These are phyloP conservation scores for Hylaeus volcanicus DNA, from an alignment of 1,140 invertebrate species.

Conservation along the genomic window DNA sequence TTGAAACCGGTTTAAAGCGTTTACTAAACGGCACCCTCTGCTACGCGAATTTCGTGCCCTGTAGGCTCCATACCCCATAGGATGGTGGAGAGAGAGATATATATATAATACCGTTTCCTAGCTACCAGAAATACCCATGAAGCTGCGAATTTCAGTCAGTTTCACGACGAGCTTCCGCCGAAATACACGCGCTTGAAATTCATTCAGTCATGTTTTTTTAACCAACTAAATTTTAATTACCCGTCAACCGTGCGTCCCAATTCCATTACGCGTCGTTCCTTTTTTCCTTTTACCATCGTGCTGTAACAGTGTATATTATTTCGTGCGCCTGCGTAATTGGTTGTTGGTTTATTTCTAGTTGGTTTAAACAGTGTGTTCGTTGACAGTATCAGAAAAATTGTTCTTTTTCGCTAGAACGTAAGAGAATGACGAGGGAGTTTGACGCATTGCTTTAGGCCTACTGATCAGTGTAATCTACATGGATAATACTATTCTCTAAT, in stretches of 20 bases:
- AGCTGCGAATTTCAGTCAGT: conserved; percentile 65
- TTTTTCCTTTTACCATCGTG: too few species aligned
- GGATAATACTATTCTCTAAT: too few species aligned
- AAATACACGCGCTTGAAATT: conserved; percentile 59
- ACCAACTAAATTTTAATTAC: conserved; percentile 16
- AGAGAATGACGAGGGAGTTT: too few species aligned
- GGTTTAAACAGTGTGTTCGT: conserved; percentile 17
- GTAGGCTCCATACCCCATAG: conserved; percentile 57
- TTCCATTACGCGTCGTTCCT: not conserved
- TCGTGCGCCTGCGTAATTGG: not conserved
- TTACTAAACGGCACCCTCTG: conserved; percentile 60
- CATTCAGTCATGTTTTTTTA: conserved; percentile 20
- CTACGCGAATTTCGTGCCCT: conserved; percentile 58
- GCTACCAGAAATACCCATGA: conserved; percentile 57
- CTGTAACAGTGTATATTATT: not conserved
- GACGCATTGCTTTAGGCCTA: too few species aligned
- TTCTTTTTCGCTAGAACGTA: not conserved
- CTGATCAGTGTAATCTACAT: too few species aligned
- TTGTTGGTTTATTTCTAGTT: conserved; percentile 20
- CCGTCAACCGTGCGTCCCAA: not conserved
- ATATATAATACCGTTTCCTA: conserved; percentile 54
- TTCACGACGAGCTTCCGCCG: conserved; percentile 60
- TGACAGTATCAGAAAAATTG: conserved; percentile 16
- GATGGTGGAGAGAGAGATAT: conserved; percentile 37
- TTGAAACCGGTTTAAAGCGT: conserved; percentile 52